Percentiles rank a stretch among this genome's conserved stretches.
Evolutionary conservation across 1,140 invertebrate species (phyloP).

Genomic region (Ladona fulva): DNA sequence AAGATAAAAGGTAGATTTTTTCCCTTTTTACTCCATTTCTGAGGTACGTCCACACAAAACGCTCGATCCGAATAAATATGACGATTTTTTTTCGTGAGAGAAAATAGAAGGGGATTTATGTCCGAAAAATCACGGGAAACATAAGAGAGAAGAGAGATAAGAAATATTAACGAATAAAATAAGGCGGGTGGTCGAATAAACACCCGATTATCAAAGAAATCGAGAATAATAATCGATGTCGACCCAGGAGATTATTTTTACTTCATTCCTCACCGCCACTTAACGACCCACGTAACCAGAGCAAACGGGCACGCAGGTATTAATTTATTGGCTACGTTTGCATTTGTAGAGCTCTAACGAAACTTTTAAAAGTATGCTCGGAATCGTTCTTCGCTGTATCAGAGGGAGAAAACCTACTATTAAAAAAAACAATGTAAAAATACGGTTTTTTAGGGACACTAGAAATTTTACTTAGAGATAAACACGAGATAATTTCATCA

Average conservation of each 20-base stretch:
- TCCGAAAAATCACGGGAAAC: not conserved
- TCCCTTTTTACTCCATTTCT: not conserved
- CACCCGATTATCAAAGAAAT: not conserved
- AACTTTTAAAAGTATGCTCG: too few species aligned
- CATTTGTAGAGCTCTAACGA: too few species aligned
- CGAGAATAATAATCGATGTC: not conserved
- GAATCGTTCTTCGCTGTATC: too few species aligned
- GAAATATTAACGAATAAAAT: not conserved
- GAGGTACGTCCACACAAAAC: not conserved
- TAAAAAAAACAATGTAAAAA: too few species aligned
- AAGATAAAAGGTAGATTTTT: not conserved
- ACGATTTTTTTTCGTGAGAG: not conserved
- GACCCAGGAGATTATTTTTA: not conserved
- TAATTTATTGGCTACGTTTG: too few species aligned
- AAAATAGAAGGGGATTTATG: not conserved
- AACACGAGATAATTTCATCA: too few species aligned
- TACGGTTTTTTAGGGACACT: too few species aligned
- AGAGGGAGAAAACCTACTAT: too few species aligned
- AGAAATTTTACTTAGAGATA: too few species aligned
- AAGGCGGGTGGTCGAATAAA: not conserved
- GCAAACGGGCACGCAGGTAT: too few species aligned
- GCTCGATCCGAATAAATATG: not conserved
- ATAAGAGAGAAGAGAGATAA: not conserved
- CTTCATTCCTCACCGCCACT: too few species aligned
- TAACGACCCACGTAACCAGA: too few species aligned